These are phyloP conservation scores for Microctonus aethiopoides DNA, from an alignment of 2,888 invertebrate genomes.

Conservation along the genomic window DNA sequence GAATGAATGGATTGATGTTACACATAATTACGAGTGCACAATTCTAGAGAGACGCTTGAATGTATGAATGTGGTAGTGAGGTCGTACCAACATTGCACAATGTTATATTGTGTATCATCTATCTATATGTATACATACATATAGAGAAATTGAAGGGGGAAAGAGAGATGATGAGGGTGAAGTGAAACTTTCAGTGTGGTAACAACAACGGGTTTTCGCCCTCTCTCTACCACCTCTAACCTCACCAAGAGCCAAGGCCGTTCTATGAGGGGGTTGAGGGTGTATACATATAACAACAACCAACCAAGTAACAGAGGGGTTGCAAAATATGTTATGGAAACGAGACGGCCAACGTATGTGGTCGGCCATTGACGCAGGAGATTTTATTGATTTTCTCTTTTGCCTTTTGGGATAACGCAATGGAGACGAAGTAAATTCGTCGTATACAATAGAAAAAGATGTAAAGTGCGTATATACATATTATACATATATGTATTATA, in stretches of 20 bases:
- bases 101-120: neutral
- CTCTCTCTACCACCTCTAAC: neutral
- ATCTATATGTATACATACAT: neutral
- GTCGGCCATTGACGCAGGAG: slow-evolving; percentile 36
- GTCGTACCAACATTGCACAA: neutral
- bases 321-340: slow-evolving; percentile 32
- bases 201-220: slow-evolving; percentile 8
- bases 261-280: slow-evolving; percentile 19
- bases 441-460: slow-evolving; percentile 7
- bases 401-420: slow-evolving; percentile 32
- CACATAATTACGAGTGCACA: slow-evolving; percentile 17
- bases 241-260: slow-evolving; percentile 16
- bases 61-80: neutral
- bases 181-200: neutral
- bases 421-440: slow-evolving; percentile 18
- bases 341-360: slow-evolving; percentile 36
- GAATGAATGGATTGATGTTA: slow-evolving; percentile 16
- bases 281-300: too few relatives aligned
- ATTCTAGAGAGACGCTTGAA: slow-evolving; percentile 9
- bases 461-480: too few relatives aligned
- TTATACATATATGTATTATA: slow-evolving; percentile 14
- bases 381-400: slow-evolving; percentile 38
- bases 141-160: neutral
- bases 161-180: slow-evolving; percentile 15
- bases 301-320: slow-evolving; percentile 14